phyloP scores from a whole-genome alignment of 2,113 vertebrate genomes.

The Strix uralensis region DNA sequence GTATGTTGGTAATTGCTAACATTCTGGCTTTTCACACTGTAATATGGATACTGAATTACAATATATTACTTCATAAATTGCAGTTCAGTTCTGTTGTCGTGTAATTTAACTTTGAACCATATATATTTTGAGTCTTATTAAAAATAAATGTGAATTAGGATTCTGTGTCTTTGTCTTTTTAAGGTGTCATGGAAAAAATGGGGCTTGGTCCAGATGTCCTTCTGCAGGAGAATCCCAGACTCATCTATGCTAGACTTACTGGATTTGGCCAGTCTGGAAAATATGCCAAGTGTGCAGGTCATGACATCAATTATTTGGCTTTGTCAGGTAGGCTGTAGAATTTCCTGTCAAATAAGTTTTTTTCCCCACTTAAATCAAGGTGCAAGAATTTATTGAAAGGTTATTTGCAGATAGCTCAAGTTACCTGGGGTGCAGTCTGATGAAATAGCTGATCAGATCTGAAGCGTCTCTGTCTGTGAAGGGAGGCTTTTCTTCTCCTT shows the following conservation, averaged over 20 bases:
- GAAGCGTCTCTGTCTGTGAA: not conserved
- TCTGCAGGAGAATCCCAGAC: slow-evolving; percentile 82
- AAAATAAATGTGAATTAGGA: not conserved
- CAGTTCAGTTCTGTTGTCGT: not conserved
- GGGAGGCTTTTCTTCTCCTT: not conserved
- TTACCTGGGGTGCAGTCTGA: not conserved
- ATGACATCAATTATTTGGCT: slow-evolving; percentile 95
- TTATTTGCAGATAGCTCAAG: not conserved
- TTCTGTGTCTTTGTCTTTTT: not conserved
- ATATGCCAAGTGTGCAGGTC: slow-evolving; percentile 81
- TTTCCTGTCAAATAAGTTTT: not conserved
- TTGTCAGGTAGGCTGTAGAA: slow-evolving; percentile 83
- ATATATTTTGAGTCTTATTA: not conserved
- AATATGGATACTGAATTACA: not conserved
- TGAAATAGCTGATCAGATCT: not conserved
- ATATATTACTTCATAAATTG: not conserved
- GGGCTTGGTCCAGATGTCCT: slow-evolving; percentile 86
- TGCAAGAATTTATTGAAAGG: not conserved
- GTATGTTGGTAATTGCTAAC: not conserved
- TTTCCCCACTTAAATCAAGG: not conserved
- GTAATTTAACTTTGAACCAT: not conserved
- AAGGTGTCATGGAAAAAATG: slow-evolving; percentile 95
- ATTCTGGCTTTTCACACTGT: not conserved
- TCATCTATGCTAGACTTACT: slow-evolving; percentile 92
- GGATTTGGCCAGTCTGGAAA: slow-evolving; percentile 90